Evolutionary conservation across 1,140 invertebrate genomes (phyloP).

Genomic region (Telenomus remus): DNA sequence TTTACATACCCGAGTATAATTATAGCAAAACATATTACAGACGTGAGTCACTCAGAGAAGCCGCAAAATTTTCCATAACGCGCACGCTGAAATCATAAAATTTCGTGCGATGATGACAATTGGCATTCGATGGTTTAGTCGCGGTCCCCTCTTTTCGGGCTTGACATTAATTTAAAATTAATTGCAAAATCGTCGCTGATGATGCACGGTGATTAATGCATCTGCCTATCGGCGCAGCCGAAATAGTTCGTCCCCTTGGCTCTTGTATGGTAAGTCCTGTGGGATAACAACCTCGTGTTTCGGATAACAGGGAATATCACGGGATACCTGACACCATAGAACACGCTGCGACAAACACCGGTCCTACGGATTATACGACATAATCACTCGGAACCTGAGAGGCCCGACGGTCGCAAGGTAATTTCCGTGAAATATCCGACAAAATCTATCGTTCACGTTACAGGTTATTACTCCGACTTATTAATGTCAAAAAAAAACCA

Average conservation of each 20-base stretch:
- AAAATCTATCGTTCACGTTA: conserved; percentile 58
- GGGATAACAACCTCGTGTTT: conserved; percentile 74
- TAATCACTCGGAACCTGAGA: conserved; percentile 73
- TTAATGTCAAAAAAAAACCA: no score
- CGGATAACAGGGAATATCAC: conserved; percentile 74
- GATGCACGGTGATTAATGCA: conserved; percentile 59
- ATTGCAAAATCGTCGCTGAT: conserved; percentile 58
- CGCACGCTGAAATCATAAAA: conserved; percentile 15
- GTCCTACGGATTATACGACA: conserved; percentile 70
- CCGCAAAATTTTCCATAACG: no score
- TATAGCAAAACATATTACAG: no score
- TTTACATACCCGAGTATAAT: no score
- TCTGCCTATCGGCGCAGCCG: conserved; percentile 40
- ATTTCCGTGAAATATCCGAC: conserved; percentile 67
- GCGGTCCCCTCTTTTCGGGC: conserved; percentile 22
- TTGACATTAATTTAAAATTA: conserved; percentile 60
- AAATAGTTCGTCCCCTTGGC: conserved; percentile 58
- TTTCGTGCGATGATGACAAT: conserved; percentile 30
- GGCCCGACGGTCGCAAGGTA: conserved; percentile 57
- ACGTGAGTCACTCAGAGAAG: no score
- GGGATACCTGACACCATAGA: conserved; percentile 69
- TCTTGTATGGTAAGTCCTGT: conserved; percentile 68
- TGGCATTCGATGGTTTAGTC: conserved; percentile 13
- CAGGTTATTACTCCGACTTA: conserved; percentile 4
- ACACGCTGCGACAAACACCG: conserved; percentile 69